Evolutionary conservation across 2,888 invertebrate species (phyloP).

Genomic region (Dilophus febrilis): DNA sequence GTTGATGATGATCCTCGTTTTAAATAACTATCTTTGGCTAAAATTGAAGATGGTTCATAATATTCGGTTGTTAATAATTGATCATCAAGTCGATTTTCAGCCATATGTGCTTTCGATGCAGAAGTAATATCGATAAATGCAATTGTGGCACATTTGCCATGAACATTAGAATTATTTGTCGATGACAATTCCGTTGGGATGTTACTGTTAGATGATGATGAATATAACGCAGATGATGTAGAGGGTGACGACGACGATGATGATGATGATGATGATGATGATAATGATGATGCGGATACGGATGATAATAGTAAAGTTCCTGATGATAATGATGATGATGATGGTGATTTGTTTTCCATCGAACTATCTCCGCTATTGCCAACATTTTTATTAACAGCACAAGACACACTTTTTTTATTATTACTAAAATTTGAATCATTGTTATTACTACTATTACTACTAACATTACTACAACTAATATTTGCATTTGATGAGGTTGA

Average conservation of each 20-base stretch:
- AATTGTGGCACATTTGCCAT: constrained; percentile 56
- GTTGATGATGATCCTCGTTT: too few species aligned
- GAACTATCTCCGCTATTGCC: constrained; percentile 13
- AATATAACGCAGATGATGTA: not conserved
- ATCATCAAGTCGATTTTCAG: constrained; percentile 78
- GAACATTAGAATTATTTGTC: constrained; percentile 8
- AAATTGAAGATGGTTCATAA: constrained; percentile 70
- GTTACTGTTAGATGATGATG: constrained; percentile 15
- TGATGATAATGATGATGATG: too few species aligned
- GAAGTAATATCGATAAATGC: constrained; percentile 96
- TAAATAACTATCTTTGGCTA: constrained; percentile 36
- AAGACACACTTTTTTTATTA: constrained; percentile 3
- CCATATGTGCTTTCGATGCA: constrained; percentile 83
- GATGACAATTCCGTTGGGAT: constrained; percentile 9
- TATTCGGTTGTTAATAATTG: constrained; percentile 77
- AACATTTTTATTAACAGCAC: constrained; percentile 4
- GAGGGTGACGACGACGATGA: not conserved
- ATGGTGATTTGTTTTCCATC: too few species aligned
- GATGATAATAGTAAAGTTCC: too few species aligned
- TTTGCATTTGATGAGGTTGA: not conserved
- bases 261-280: too few species aligned
- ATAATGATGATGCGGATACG: too few species aligned
- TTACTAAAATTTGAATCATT: not conserved
- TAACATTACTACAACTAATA: too few species aligned
- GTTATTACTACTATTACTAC: constrained; percentile 2